phyloP scores from a whole-genome alignment of 2,113 vertebrate genomes.

The Jaculus jaculus region DNA sequence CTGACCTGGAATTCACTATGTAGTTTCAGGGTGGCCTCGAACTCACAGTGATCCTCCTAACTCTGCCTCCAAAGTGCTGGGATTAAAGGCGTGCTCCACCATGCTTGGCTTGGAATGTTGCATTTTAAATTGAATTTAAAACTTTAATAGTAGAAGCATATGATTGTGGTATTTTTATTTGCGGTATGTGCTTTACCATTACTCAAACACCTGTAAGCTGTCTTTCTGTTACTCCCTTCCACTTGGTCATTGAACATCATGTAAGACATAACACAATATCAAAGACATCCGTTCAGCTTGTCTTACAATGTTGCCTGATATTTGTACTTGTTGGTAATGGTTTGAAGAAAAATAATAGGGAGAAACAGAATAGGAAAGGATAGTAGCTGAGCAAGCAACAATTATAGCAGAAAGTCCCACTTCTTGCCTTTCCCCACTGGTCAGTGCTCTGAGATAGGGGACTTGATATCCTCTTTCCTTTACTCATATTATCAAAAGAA shows the following conservation, averaged over 20 bases:
- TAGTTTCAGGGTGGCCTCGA: too few relatives aligned
- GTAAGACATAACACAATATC: too few relatives aligned
- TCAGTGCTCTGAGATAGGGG: background rate
- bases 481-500: background rate
- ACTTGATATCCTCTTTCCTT: background rate
- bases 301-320: background rate
- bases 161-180: background rate
- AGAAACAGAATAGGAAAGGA: background rate
- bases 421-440: background rate
- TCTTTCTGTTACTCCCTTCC: background rate
- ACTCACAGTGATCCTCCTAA: too few relatives aligned
- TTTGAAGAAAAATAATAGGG: background rate
- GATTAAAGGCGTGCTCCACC: too few relatives aligned
- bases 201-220: background rate
- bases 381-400: background rate
- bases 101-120: background rate
- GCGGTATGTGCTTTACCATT: background rate
- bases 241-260: background rate
- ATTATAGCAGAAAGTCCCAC: background rate
- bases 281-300: background rate
- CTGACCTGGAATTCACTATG: too few relatives aligned
- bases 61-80: too few relatives aligned
- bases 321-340: background rate
- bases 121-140: conserved; percentile 51
- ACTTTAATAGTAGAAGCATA: background rate